Base-by-base conservation (phyloP, 2,888 invertebrate genomes). In the Drosophila sordidula region DNA sequence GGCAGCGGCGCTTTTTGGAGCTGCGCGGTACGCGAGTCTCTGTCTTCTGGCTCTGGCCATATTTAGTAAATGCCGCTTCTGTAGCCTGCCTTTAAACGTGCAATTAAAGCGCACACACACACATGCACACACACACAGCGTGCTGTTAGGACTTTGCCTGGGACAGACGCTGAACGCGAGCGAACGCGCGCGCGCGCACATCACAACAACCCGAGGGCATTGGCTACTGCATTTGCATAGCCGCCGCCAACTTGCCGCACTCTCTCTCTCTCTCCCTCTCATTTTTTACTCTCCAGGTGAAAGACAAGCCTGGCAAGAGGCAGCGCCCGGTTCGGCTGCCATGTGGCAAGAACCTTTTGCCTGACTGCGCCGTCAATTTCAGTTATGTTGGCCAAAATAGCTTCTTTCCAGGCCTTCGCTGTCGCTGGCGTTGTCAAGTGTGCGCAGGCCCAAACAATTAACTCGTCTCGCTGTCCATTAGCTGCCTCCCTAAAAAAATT, bases 191-290 rank as follows among this genome's bases (percentile, higher is more conserved):
- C 85, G 76, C 76, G 75, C 79, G 61, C 81, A 78, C 89, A 88
- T 89, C 89, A 90, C 90, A 90, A 90, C 90, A 90, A 88, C 90
- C 90, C 75, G 80, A 86, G 90, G 90, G 89, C 77, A 90, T 89
- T 89, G 89, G 91, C 90, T 90, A 90, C 90, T 89, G 90, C 91
- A 90, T 90, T 90, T 90, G 90, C 90, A 90, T 90, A 88, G 88
- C 87, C 77, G 86, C 78, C 63, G 63, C 54, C 71, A 68, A 68
- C 68, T 68, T 56, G 47, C 65, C 57, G 1, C 14, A 6, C 55
- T 14, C 14, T 14, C 50, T 18, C 50, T 25, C 50, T 16, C 29
- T 18, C 54, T 22, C 45, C 0, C 49, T 57, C 36, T 8, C 39
- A 11, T 8, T 4, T 26, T 26, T 29, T 29, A 9, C 26, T 2